Evolutionary conservation across 2,888 invertebrate species (phyloP), one percentile per base, ranked within the genome.

Genomic region (Lasioglossum leucozonium): DNA sequence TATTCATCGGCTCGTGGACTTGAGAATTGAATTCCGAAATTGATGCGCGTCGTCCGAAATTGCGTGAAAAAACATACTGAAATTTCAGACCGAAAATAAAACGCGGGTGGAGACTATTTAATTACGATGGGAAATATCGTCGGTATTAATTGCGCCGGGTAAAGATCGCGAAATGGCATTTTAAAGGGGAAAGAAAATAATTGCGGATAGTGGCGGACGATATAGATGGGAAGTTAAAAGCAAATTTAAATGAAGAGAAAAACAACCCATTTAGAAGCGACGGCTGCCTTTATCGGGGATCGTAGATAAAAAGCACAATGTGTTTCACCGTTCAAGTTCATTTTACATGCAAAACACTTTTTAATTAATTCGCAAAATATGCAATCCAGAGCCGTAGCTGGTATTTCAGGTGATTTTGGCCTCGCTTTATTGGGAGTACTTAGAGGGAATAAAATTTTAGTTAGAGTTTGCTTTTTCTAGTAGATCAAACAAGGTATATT

Each of bases 281-380:
- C 10, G 55, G 30, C n/a, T 74, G 51, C 79, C 78, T 85, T 89
- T 78, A 78, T 77, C 79, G 67, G 67, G 51, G 13, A n/a, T 18
- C 2, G 22, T n/a, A 58, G 73, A 62, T 73, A 77, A 82, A 85
- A 79, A 71, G 69, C n/a, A n/a, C 72, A 81, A 77, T 62, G 77
- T 62, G 81, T 42, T n/a, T 55, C 51, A 40, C 58, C 75, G 72
- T 85, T 81, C 71, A 77, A 40, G 77, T 88, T 78, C 78, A 84
- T 86, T 87, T 89, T 90, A 81, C 78, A 84, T 85, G 84, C 89
- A 90, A 89, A 90, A 89, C 80, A 72, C 74, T 91, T 90, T 89
- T 89, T 87, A 89, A 91, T 89, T 90, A 90, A 89, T 88, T 87
- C 67, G 69, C 79, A 69, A 90, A 87, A 82, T 88, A 82, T 84